Percentiles rank a stretch among this genome's conserved stretches.
Evolutionary conservation across 1,140 invertebrate genomes (phyloP).

Genomic region (Mizuhopecten yessoensis): DNA sequence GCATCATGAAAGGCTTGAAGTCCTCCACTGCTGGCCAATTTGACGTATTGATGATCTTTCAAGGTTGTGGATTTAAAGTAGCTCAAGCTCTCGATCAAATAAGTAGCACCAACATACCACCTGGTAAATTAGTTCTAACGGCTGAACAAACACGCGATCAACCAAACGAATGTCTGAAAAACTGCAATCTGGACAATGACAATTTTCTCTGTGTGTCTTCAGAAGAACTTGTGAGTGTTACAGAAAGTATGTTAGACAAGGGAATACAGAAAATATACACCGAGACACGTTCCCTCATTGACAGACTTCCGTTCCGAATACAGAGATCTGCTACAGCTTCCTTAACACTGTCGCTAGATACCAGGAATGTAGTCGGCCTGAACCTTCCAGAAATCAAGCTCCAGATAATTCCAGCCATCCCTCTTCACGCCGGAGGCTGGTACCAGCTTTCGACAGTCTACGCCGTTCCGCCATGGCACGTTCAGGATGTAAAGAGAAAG

Average conservation of each 20-base stretch:
- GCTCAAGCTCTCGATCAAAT: slow-evolving; percentile 60
- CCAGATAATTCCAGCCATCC: slow-evolving; percentile 71
- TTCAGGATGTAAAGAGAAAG: slow-evolving; percentile 53
- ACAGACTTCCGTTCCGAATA: slow-evolving; percentile 75
- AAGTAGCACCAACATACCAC: slow-evolving; percentile 64
- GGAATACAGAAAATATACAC: slow-evolving; percentile 71
- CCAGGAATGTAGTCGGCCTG: slow-evolving; percentile 71
- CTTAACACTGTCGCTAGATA: slow-evolving; percentile 70
- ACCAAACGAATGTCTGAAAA: slow-evolving; percentile 40
- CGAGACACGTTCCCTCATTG: slow-evolving; percentile 68
- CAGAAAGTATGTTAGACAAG: slow-evolving; percentile 68
- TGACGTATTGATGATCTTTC: slow-evolving; percentile 73
- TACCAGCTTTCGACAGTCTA: slow-evolving; percentile 65
- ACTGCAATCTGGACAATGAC: slow-evolving; percentile 48
- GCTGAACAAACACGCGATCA: slow-evolving; percentile 52
- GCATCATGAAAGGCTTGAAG: slow-evolving; percentile 69
- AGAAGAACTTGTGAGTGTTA: slow-evolving; percentile 56
- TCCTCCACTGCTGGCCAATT: slow-evolving; percentile 66
- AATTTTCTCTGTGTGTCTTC: slow-evolving; percentile 62
- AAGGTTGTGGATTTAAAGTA: slow-evolving; percentile 62
- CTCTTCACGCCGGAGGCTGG: slow-evolving; percentile 64
- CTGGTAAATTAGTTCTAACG: slow-evolving; percentile 69
- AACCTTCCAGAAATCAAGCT: slow-evolving; percentile 72
- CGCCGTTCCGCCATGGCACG: slow-evolving; percentile 63
- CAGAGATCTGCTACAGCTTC: slow-evolving; percentile 64